Percentiles rank a stretch among this genome's conserved stretches.
phyloP scores from a whole-genome alignment of 1,140 invertebrate species.

The Cardiocondyla obscurior region DNA sequence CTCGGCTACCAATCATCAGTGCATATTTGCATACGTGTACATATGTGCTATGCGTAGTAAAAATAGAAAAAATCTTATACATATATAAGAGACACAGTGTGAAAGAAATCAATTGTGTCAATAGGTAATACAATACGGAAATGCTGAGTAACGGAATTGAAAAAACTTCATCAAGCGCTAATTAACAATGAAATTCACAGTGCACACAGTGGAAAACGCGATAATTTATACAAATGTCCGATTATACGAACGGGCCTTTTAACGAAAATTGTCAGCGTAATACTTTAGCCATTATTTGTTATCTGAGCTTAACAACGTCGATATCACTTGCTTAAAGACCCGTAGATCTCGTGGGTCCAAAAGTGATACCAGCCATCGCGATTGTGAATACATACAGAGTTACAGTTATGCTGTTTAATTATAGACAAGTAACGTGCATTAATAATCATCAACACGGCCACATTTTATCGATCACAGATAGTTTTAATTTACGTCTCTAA shows the following conservation, averaged over 20 bases:
- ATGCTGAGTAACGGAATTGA: slow-evolving; percentile 31
- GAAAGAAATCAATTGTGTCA: slow-evolving; percentile 27
- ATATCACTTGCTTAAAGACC: slow-evolving; percentile 10
- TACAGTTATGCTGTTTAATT: slow-evolving; percentile 2
- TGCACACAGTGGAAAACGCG: not conserved
- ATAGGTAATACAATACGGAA: slow-evolving; percentile 46
- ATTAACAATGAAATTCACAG: slow-evolving; percentile 47
- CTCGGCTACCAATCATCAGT: slow-evolving; percentile 27
- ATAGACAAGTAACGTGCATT: not conserved
- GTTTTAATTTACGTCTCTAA: not conserved
- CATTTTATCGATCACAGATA: not conserved
- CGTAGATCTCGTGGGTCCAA: not conserved
- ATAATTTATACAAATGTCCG: slow-evolving; percentile 9
- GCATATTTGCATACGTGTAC: slow-evolving; percentile 45
- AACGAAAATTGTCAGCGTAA: slow-evolving; percentile 11
- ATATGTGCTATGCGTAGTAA: slow-evolving; percentile 45
- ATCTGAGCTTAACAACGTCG: slow-evolving; percentile 63
- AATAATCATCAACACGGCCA: not conserved
- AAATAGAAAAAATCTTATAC: slow-evolving; percentile 45
- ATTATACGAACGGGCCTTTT: not conserved
- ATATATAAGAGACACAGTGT: slow-evolving; percentile 16
- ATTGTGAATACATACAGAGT: not conserved
- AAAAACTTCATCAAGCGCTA: slow-evolving; percentile 34
- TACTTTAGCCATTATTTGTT: slow-evolving; percentile 65
- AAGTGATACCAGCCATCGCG: not conserved